These are phyloP conservation scores for Halichoerus grypus DNA, from an alignment of 2,113 vertebrate genomes.

Conservation along the genomic window DNA sequence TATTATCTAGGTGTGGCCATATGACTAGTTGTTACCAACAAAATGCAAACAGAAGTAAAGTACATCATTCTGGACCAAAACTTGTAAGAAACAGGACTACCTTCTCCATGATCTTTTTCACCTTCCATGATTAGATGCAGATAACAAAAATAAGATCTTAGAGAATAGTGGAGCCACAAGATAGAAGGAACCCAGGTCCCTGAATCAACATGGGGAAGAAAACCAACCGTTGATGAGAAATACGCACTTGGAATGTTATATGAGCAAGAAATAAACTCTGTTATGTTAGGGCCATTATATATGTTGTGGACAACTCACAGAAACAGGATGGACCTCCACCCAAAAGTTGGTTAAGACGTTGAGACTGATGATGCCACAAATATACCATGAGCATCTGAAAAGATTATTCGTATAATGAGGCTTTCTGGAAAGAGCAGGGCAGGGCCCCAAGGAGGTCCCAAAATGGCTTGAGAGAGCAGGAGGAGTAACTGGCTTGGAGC, in stretches of 20 bases:
- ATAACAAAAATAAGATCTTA: background rate
- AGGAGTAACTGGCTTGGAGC: background rate
- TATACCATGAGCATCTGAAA: background rate
- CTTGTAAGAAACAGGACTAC: background rate
- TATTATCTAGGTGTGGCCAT: background rate
- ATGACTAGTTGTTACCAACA: background rate
- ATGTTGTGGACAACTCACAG: background rate
- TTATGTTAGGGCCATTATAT: background rate
- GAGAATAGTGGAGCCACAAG: background rate
- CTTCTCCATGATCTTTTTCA: background rate
- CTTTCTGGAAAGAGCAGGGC: background rate
- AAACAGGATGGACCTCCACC: background rate
- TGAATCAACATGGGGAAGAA: background rate
- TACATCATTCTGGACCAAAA: background rate
- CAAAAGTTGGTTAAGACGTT: conserved; percentile 27
- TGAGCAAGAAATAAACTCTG: background rate
- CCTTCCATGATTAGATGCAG: background rate
- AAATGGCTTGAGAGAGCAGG: background rate
- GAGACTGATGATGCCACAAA: background rate
- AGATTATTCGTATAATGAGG: conserved; percentile 9
- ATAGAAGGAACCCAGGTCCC: background rate
- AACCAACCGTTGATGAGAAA: conserved; percentile 27
- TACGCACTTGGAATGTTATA: background rate
- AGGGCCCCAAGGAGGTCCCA: background rate
- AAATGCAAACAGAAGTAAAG: conserved; percentile 13